Conservation (phyloP, 2,888 invertebrate genomes). For the Caenorhabditis sp. region DNA sequence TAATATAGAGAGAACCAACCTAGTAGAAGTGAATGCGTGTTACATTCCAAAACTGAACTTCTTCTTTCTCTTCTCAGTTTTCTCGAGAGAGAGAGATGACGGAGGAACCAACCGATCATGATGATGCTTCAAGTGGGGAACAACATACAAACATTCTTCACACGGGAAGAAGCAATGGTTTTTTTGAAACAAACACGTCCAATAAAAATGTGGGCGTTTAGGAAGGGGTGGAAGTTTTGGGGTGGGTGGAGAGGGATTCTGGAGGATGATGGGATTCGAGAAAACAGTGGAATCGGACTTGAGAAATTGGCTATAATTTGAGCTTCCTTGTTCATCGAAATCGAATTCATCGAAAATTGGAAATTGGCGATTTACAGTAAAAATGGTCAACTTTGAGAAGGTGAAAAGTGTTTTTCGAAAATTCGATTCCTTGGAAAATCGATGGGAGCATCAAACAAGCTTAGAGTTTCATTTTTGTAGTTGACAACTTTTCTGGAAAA, state of each 20-base stretch:
- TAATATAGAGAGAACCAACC: slow-evolving; percentile 2
- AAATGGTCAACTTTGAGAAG: too few relatives aligned
- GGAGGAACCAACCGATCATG: slow-evolving; percentile 14
- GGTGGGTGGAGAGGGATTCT: slow-evolving; percentile 4
- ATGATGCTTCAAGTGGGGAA: slow-evolving; percentile 22
- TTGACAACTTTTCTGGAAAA: too few relatives aligned
- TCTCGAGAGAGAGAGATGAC: not conserved
- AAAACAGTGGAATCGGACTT: too few relatives aligned
- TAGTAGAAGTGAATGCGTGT: slow-evolving; percentile 3
- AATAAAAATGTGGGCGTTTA: slow-evolving; percentile 44
- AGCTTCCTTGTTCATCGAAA: too few relatives aligned
- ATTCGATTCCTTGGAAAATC: too few relatives aligned
- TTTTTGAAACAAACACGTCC: slow-evolving; percentile 44
- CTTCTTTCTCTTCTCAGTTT: not conserved
- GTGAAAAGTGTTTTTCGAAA: too few relatives aligned
- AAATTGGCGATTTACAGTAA: too few relatives aligned
- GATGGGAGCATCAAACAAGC: too few relatives aligned
- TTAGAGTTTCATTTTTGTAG: too few relatives aligned
- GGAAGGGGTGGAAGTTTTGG: not conserved
- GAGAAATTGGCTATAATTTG: too few relatives aligned
- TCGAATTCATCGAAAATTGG: too few relatives aligned
- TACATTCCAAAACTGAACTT: slow-evolving; percentile 41
- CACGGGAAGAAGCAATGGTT: slow-evolving; percentile 19
- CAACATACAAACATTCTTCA: slow-evolving; percentile 26
- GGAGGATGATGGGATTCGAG: not conserved